These are phyloP conservation scores for Nebria brevicollis DNA, from an alignment of 2,888 invertebrate genomes.

Conservation along the genomic window DNA sequence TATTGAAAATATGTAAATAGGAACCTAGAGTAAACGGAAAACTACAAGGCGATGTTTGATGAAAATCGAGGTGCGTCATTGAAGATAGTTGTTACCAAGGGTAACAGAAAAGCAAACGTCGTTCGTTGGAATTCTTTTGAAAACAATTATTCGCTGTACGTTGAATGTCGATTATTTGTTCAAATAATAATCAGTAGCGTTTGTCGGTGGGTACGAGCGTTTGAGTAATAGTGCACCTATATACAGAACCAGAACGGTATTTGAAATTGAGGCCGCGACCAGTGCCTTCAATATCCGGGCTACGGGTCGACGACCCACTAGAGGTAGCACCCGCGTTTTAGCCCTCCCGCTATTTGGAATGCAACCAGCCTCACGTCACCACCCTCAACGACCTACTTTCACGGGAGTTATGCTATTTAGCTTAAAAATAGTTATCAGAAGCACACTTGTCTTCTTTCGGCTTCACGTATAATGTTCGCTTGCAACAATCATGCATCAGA, in stretches of 20 bases:
- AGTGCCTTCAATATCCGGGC: conserved; percentile 21
- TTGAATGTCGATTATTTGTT: background rate
- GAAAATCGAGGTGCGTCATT: too few relatives aligned
- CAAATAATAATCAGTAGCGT: background rate
- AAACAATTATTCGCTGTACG: background rate
- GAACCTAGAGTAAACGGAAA: too few relatives aligned
- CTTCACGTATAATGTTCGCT: background rate
- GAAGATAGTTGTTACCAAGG: too few relatives aligned
- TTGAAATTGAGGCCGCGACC: conserved; percentile 17
- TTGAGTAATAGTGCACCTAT: background rate
- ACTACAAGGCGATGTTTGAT: too few relatives aligned
- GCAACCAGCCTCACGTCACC: background rate
- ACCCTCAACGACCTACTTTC: conserved; percentile 17
- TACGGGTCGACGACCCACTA: conserved; percentile 20
- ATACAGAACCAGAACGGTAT: conserved; percentile 1
- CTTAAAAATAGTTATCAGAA: too few relatives aligned
- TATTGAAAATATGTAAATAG: too few relatives aligned
- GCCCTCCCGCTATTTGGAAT: conserved; percentile 2
- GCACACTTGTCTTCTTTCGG: background rate
- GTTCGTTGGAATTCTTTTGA: background rate
- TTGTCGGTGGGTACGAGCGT: background rate
- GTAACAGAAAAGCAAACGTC: too few relatives aligned
- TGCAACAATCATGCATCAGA: too few relatives aligned
- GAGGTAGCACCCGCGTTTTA: conserved; percentile 7
- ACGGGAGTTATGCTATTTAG: background rate